Base-by-base conservation (phyloP, 2,888 invertebrate species). In the Troides aeacus region DNA sequence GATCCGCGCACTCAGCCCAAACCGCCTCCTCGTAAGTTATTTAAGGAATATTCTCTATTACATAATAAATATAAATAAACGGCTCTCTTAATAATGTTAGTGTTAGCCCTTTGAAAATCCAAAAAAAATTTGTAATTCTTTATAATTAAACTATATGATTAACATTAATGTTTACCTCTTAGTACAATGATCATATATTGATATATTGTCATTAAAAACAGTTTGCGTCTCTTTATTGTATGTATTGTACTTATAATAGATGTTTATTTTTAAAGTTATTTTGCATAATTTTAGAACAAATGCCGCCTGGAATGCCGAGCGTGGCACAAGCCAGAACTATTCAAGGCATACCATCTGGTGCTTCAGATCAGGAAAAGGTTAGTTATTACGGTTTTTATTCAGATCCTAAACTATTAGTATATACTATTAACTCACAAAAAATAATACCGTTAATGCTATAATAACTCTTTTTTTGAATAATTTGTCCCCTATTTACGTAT, bases 291-390 rank as follows among this genome's bases (percentile, higher is more conserved):
- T 50, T 46, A 77, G 76, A 76, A 69, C 86, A 88, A 82, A 84
- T 93, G 80, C 94, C 93, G 12, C 89, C 89, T 1, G 91, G 91
- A 8, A 90, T 85, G 87, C 92, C 89, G 83, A 88, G 83, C 79
- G 85, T 82, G 72, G 93, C 93, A 78, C 92, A 89, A 90, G 93
- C 93, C 85, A 84, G 85, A 85, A 93, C 87, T 80, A 90, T 93
- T 84, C 87, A 92, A 81, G 95, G 95, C 24, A 94, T 96, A 76
- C 96, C 96, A 0, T 95, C 96, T 57, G 97, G 97, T 70, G 97
- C 97, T 23, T 96, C 97, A 0, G 98, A 98, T 84, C 97, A 98
- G 87, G 98, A 98, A 86, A 98, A 98, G 94, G 97, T 96, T 86
- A 74, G 63, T 53, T 15, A 66, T n/a, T 60, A 17, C 12, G 0